Evolutionary conservation across 1,140 invertebrate species (phyloP).

Genomic region (Amyelois transitella): DNA sequence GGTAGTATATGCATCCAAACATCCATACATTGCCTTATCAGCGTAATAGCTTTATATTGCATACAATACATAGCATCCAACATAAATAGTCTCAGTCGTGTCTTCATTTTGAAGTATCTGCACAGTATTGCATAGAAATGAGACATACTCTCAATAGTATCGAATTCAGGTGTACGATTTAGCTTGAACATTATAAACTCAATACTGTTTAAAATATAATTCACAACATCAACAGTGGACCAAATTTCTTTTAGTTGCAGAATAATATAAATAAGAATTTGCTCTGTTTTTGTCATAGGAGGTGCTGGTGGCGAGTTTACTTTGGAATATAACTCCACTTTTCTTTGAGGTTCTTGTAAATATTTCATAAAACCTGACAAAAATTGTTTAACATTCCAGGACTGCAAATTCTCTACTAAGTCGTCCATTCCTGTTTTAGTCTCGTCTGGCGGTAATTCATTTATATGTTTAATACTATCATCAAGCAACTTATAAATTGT

Average conservation of each 20-base stretch:
- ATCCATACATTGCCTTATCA: constrained; percentile 58
- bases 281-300: constrained; percentile 56
- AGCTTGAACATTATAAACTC: constrained; percentile 59
- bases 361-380: constrained; percentile 45
- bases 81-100: constrained; percentile 52
- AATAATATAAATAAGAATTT: constrained; percentile 53
- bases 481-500: constrained; percentile 38
- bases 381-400: constrained; percentile 32
- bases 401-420: constrained; percentile 35
- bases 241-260: constrained; percentile 22
- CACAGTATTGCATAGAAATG: constrained; percentile 64
- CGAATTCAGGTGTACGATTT: constrained; percentile 48
- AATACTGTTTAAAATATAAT: constrained; percentile 42
- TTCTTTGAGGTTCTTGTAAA: constrained; percentile 43
- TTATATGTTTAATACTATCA: constrained; percentile 29
- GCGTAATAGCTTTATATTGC: constrained; percentile 48
- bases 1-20: constrained; percentile 64
- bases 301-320: constrained; percentile 30
- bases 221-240: constrained; percentile 16
- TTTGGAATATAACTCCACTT: constrained; percentile 47
- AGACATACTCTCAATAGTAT: constrained; percentile 48
- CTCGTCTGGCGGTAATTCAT: constrained; percentile 23
- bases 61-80: constrained; percentile 69
- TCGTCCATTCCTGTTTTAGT: constrained; percentile 32
- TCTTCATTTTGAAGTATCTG: constrained; percentile 45